Evolutionary conservation across 2,797 vertebrate genomes (phyloP).

Genomic region (Pristis pectinata): DNA sequence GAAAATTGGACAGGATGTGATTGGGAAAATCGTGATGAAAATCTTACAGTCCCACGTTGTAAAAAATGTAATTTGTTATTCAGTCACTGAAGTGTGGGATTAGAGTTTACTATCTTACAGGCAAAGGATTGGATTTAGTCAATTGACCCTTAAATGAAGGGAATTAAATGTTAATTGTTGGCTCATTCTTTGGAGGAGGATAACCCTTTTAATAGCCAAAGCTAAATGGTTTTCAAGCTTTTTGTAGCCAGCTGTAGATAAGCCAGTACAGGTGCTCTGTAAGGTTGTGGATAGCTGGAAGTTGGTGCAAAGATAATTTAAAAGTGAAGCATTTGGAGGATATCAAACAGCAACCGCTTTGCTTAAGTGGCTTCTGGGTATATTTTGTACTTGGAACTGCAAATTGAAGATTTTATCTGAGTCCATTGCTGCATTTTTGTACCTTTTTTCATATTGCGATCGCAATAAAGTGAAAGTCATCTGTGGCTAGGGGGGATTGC

Average conservation of each 20-base stretch:
- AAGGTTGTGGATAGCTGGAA: not conserved
- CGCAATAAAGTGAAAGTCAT: not conserved
- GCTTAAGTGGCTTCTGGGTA: slow-evolving; percentile 25
- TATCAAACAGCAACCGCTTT: not conserved
- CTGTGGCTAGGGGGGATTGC: not conserved
- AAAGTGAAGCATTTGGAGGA: not conserved
- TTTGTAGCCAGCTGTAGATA: not conserved
- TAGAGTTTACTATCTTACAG: not conserved
- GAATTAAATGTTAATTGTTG: not conserved
- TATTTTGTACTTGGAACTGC: not conserved
- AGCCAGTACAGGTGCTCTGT: not conserved
- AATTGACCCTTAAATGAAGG: not conserved
- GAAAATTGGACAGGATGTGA: not conserved
- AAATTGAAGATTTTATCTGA: slow-evolving; percentile 25
- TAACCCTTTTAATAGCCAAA: not conserved
- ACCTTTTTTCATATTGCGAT: not conserved
- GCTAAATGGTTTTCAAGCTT: not conserved
- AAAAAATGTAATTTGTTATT: not conserved
- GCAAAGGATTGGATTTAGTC: not conserved
- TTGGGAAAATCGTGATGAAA: too few relatives aligned
- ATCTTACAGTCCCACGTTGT: not conserved
- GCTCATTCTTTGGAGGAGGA: not conserved
- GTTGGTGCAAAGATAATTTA: not conserved
- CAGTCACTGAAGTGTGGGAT: not conserved
- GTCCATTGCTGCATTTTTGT: not conserved